These are phyloP conservation scores for Linnaemya tessellans DNA, from an alignment of 2,888 invertebrate genomes.

Conservation along the genomic window DNA sequence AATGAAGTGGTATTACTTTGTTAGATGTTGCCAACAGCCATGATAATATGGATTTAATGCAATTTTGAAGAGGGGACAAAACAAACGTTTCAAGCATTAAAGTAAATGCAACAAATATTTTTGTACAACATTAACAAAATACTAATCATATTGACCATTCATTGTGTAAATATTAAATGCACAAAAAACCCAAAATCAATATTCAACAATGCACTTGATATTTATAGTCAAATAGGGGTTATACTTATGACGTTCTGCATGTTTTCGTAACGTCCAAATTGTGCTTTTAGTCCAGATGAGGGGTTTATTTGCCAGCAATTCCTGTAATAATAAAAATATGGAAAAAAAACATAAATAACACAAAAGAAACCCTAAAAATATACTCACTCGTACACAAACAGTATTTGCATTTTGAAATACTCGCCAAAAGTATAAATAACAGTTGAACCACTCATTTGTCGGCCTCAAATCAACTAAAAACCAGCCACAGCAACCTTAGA, in stretches of 20 bases:
- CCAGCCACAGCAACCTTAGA: conserved; percentile 47
- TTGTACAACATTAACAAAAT: conserved; percentile 22
- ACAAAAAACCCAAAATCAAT: conserved; percentile 49
- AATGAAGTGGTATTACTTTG: conserved; percentile 77
- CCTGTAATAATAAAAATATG: conserved; percentile 22
- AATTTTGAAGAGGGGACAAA: conserved; percentile 62
- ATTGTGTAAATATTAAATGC: conserved; percentile 54
- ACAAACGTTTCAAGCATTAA: conserved; percentile 57
- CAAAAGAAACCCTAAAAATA: conserved; percentile 63
- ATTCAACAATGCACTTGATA: conserved; percentile 65
- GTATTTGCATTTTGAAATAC: conserved; percentile 60
- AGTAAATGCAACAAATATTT: conserved; percentile 68
- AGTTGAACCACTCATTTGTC: conserved; percentile 55
- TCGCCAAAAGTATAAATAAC: conserved; percentile 16
- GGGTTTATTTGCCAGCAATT: conserved; percentile 57
- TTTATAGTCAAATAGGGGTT: conserved; percentile 64
- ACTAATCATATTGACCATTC: conserved; percentile 63
- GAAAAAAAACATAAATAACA: conserved; percentile 22
- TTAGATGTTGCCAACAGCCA: conserved; percentile 63
- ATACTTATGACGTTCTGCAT: conserved; percentile 7
- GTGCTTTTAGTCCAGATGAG: conserved; percentile 26
- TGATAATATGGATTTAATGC: conserved; percentile 66
- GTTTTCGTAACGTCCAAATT: conserved; percentile 22
- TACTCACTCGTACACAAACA: conserved; percentile 17
- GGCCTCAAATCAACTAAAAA: conserved; percentile 65